A percentile compares a stretch with the other conserved stretches of the same genome.
Evolutionary conservation across 1,140 invertebrate genomes (phyloP).

Genomic region (Penaeus vannamei): DNA sequence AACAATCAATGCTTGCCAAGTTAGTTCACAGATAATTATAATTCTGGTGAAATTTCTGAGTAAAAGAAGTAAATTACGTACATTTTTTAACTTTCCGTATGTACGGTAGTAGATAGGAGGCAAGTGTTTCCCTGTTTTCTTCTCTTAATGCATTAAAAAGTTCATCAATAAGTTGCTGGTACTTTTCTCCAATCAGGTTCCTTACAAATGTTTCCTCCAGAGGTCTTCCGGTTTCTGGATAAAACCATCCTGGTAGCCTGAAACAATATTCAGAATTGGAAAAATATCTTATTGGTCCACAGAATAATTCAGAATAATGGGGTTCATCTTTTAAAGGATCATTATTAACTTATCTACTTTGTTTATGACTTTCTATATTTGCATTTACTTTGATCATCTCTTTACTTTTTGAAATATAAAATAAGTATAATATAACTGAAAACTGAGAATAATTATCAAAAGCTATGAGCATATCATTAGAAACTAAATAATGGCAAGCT

Average conservation of each 20-base stretch:
- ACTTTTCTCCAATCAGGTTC: slow-evolving; percentile 58
- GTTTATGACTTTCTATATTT: no score
- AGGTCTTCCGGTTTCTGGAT: slow-evolving; percentile 47
- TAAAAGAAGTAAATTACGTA: background rate
- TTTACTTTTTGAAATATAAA: no score
- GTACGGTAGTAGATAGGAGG: slow-evolving; percentile 53
- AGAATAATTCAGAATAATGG: no score
- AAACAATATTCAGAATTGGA: background rate
- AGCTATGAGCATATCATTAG: no score
- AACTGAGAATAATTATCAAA: no score
- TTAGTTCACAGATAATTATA: background rate
- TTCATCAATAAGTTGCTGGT: slow-evolving; percentile 42
- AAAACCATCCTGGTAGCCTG: slow-evolving; percentile 49
- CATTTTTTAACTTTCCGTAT: slow-evolving; percentile 16
- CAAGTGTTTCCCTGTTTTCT: slow-evolving; percentile 44
- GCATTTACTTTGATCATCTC: no score
- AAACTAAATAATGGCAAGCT: no score
- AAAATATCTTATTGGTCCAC: no score
- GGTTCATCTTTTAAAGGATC: no score
- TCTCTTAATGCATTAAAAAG: slow-evolving; percentile 49
- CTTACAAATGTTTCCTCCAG: slow-evolving; percentile 63
- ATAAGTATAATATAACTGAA: no score
- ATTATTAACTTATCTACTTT: no score
- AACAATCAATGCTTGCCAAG: background rate
- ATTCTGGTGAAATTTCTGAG: no score